phyloP scores from a whole-genome alignment of 2,888 invertebrate species.

The Drosophila gaucha region DNA sequence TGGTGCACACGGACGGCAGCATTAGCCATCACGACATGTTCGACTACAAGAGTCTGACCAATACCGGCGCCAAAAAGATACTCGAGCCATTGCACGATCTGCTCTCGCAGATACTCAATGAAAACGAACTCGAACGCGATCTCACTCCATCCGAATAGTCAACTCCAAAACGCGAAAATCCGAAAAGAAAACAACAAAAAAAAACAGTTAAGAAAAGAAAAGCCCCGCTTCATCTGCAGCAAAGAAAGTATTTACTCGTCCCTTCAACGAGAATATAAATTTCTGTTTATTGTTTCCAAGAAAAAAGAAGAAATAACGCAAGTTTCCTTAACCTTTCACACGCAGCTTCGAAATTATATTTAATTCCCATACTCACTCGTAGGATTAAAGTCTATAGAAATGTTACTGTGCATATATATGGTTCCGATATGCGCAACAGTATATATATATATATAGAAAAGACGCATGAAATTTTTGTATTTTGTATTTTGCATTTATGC shows the following conservation, averaged over 20 bases:
- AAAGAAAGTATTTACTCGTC: conserved; percentile 52
- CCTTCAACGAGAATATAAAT: conserved; percentile 24
- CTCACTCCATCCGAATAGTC: conserved; percentile 89
- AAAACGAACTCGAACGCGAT: conserved; percentile 91
- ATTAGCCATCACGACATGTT: conserved; percentile 96
- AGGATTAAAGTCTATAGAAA: conserved; percentile 28
- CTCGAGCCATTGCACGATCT: conserved; percentile 94
- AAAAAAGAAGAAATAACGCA: conserved; percentile 36
- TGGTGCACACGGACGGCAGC: conserved; percentile 91
- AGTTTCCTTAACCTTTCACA: conserved; percentile 54
- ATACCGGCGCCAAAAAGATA: conserved; percentile 93
- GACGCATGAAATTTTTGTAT: conserved; percentile 47
- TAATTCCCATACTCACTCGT: conserved; percentile 19
- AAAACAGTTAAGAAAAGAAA: neutral
- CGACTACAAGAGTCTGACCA: conserved; percentile 95
- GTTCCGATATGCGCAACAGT: conserved; percentile 37
- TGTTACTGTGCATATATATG: conserved; percentile 35
- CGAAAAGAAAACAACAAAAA: neutral
- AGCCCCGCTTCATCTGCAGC: conserved; percentile 38
- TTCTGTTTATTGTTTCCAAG: conserved; percentile 18
- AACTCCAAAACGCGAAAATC: conserved; percentile 28
- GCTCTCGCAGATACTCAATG: conserved; percentile 90
- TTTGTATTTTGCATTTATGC: conserved; percentile 63
- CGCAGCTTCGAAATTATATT: conserved; percentile 34
- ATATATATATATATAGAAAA: conserved; percentile 42